Evolutionary conservation across 2,113 vertebrate genomes (phyloP).

Genomic region (Vimba vimba): DNA sequence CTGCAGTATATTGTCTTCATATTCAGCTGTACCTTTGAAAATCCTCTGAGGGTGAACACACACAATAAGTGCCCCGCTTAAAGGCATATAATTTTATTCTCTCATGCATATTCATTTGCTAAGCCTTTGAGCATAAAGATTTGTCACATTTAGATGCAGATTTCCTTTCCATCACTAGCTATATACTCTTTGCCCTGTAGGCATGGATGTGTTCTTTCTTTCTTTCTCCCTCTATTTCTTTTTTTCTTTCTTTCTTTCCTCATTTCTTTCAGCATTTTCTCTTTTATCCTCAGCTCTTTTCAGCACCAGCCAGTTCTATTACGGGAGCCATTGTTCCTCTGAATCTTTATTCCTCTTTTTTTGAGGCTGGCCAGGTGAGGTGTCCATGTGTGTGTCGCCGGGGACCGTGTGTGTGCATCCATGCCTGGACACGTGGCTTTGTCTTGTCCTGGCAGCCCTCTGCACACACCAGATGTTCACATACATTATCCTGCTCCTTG

Average conservation of each 20-base stretch:
- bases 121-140: constrained; percentile 76
- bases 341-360: constrained; percentile 44
- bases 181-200: constrained; percentile 19
- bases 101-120: constrained; percentile 79
- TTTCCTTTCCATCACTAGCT: constrained; percentile 63
- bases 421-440: constrained; percentile 78
- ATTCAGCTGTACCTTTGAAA: constrained; percentile 51
- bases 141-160: constrained; percentile 73
- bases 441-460: constrained; percentile 78
- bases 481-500: constrained; percentile 79
- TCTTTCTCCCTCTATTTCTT: background rate
- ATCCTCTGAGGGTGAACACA: constrained; percentile 35
- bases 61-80: constrained; percentile 73
- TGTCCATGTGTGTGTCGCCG: constrained; percentile 45
- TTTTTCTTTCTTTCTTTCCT: background rate
- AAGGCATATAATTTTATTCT: constrained; percentile 76
- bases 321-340: constrained; percentile 48
- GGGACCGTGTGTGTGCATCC: constrained; percentile 50
- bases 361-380: constrained; percentile 55
- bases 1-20: constrained; percentile 47
- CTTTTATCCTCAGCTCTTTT: constrained; percentile 23
- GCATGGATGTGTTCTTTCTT: constrained; percentile 21
- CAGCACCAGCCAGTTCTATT: constrained; percentile 42
- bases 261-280: constrained; percentile 17
- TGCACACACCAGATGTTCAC: constrained; percentile 79